Base-by-base conservation (phyloP, 37 sponge, comb jelly and placozoan species). In the Tethya wilhelma region DNA sequence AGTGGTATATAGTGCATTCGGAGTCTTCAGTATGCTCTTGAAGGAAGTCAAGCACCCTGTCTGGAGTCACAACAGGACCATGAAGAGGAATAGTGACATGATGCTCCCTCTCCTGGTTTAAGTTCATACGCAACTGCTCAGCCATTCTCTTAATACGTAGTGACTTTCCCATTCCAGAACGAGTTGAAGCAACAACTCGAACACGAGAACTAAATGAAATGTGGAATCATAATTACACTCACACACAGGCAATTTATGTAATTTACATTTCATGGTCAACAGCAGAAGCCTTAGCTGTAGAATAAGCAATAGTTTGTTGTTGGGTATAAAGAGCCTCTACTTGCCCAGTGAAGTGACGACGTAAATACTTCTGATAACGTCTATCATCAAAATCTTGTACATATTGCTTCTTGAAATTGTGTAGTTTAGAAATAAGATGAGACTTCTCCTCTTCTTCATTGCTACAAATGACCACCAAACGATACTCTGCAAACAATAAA, bases 91-190 rank as follows among this genome's bases (percentile, higher is more conserved):
- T 62, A 25, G 79, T 75, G 22, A 68, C 57, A 44, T 57, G 69
- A 14, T 32, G 42, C 6, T 7, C 4, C 23, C 53, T 55, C 64
- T 12, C 22, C 37, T 36, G 6, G 1, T 36, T 11, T 38, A 67
- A 37, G 29, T 49, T 72, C 36, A 26, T 6, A 38, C 62, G 32
- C 12, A 82, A 56, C 38, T n/a, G 9, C 39, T 92, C 86, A 0
- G 73, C 86, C 43, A 85, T 62, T 37, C 86, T 39, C 14, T 57
- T 34, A 40, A 93, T 69, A 46, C 62, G 88, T 4, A 88, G 81
- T 36, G 93, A 84, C 77, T 93, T 93, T 43, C 93, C 93, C 90
- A 93, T 87, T 23, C 90, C 93, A 60, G 90, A 65, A 4, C 90
- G 80, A 37, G 26, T 33, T 38, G 93, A 93, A 5, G 59, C 57